Evolutionary conservation across 1,140 invertebrate species (phyloP), one percentile per base, ranked within the genome.

Genomic region (Propsilocerus akamusi): DNA sequence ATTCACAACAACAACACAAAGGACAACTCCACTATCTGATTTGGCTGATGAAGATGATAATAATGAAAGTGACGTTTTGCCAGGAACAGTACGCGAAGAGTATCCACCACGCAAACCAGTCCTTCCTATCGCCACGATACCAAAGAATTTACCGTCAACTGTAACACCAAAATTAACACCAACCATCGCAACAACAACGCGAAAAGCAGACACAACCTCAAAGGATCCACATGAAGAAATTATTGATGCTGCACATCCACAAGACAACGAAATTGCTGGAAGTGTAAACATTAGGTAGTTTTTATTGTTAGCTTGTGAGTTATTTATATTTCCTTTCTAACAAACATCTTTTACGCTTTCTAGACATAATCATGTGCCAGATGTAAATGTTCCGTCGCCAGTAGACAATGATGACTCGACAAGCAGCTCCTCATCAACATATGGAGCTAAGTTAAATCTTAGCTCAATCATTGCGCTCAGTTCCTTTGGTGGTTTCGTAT

Each of bases 401-500:
- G 74, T 82, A 1, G 80, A 83, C 51, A 75, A 71, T 30, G 75
- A 77, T 25, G 68, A 74, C 22, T 3, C n/a, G 4, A 17, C 14
- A 41, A 8, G 8, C 3, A 72, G 76, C 41, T 65, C 73, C 10
- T 71, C 75, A 25, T 76, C 80, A 52, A 69, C 76, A 1, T 72
- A 78, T 51, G 83, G 81, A 25, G 81, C 83, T 1, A 79, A 80
- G 58, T 69, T 89, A 3, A 89, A 88, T 65, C 68, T 88, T 46
- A 85, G 86, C 23, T 86, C 86, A 1, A 86, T 94, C 47, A 89
- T 94, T 49, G 86, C 87, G 2, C 68, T 93, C 10, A 87, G 84
- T 12, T 85, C 90, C 1, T 92, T 93, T 61, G 88, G 86, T 48
- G 86, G 82, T 5, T 85, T 95, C 55, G 85, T 93, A 0, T 86